phyloP scores from a whole-genome alignment of 2,888 invertebrate species.

The Metellina segmentata region DNA sequence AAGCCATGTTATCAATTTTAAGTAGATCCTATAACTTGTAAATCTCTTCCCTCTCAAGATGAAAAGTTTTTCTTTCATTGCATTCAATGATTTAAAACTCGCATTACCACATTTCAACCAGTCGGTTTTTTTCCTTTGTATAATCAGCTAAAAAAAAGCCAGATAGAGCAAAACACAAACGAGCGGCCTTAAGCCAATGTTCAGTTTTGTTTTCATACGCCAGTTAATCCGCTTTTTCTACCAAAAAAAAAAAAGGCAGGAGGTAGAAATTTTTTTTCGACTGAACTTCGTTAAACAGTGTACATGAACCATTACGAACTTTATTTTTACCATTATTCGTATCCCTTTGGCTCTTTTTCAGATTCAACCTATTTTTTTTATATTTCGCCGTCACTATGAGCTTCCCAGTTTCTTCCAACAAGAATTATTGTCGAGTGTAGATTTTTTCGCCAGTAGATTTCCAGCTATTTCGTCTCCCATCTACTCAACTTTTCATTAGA shows the following conservation, averaged over 20 bases:
- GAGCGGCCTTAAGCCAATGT: neutral
- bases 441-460: conserved; percentile 27
- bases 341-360: conserved; percentile 32
- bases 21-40: no score
- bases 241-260: conserved; percentile 8
- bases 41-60: no score
- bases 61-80: no score
- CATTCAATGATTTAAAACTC: conserved; percentile 17
- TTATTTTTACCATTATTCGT: conserved; percentile 5
- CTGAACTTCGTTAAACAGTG: conserved; percentile 5
- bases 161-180: no score
- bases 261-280: neutral
- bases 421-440: conserved; percentile 50
- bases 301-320: conserved; percentile 20
- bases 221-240: conserved; percentile 40
- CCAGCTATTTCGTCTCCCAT: neutral
- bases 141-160: neutral
- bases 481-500: conserved; percentile 66
- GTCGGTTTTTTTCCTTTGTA: neutral
- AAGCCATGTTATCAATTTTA: no score
- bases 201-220: neutral
- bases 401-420: neutral
- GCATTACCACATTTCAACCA: conserved; percentile 26
- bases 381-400: neutral
- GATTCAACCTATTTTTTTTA: conserved; percentile 35